Conservation (phyloP, 1,140 invertebrate genomes). For the Atta colombica region DNA sequence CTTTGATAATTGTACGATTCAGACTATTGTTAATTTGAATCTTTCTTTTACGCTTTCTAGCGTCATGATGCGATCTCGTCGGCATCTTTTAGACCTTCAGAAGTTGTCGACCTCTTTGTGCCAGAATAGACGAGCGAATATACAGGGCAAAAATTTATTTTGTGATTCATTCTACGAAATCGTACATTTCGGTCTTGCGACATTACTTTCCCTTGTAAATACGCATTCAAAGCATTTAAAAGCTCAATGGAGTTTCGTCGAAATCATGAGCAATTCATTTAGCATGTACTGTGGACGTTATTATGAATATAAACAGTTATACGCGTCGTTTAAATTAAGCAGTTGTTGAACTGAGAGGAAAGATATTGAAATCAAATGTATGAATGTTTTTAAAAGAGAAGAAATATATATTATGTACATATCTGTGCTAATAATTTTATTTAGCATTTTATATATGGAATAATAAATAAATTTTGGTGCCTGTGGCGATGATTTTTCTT, state of each 20-base stretch:
- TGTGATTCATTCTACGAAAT: slow-evolving; percentile 36
- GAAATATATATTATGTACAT: not conserved
- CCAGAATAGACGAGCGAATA: slow-evolving; percentile 52
- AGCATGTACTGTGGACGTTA: not conserved
- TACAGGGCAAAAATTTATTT: slow-evolving; percentile 41
- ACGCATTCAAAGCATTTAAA: not conserved
- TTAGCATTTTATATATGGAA: not conserved
- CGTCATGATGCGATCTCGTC: not conserved
- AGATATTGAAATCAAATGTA: not conserved
- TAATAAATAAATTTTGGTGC: not conserved
- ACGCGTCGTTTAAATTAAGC: not conserved
- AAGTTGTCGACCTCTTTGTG: slow-evolving; percentile 62
- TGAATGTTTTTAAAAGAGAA: not conserved
- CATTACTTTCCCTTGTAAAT: not conserved
- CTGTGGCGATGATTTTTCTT: not conserved
- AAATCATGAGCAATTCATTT: not conserved
- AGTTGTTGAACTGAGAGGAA: not conserved
- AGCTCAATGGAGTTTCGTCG: not conserved
- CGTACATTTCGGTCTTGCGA: slow-evolving; percentile 28
- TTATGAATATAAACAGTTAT: slow-evolving; percentile 9
- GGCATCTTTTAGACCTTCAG: slow-evolving; percentile 39
- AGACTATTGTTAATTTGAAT: slow-evolving; percentile 51
- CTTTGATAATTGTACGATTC: slow-evolving; percentile 1
- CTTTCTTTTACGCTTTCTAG: slow-evolving; percentile 64
- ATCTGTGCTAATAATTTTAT: not conserved